Evolutionary conservation across 2,888 invertebrate species (phyloP).

Genomic region (Candidula unifasciata): DNA sequence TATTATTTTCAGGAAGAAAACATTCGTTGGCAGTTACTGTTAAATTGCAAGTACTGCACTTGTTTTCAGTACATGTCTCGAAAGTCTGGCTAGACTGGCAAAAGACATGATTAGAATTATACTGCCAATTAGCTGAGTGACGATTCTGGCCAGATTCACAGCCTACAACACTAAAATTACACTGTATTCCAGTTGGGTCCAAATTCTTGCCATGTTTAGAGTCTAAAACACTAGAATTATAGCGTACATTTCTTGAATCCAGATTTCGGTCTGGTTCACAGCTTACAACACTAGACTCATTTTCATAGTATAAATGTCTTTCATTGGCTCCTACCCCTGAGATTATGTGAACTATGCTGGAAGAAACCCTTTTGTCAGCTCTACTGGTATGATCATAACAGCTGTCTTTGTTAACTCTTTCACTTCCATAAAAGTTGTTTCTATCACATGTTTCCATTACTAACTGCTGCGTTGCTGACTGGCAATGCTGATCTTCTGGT

Average conservation of each 20-base stretch:
- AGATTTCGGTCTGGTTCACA: too few species aligned
- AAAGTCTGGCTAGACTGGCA: not conserved
- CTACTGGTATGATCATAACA: not conserved
- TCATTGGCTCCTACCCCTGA: too few species aligned
- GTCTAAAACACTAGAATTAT: too few species aligned
- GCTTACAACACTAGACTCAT: not conserved
- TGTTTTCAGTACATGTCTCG: not conserved
- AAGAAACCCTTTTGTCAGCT: not conserved
- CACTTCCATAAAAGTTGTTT: not conserved
- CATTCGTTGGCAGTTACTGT: not conserved
- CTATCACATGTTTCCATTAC: not conserved
- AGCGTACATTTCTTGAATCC: too few species aligned
- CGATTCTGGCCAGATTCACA: too few species aligned
- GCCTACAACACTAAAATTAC: not conserved
- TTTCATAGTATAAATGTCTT: not conserved
- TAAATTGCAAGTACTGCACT: not conserved
- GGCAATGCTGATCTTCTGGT: not conserved
- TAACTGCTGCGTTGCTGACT: not conserved
- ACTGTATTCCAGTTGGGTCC: not conserved
- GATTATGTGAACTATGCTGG: not conserved
- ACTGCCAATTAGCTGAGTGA: not conserved
- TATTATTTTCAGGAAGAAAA: not conserved
- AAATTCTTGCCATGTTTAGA: too few species aligned
- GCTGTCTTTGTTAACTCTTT: not conserved
- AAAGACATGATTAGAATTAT: not conserved